Evolutionary conservation across 2,797 vertebrate genomes (phyloP).

Genomic region (Argyrosomus regius): DNA sequence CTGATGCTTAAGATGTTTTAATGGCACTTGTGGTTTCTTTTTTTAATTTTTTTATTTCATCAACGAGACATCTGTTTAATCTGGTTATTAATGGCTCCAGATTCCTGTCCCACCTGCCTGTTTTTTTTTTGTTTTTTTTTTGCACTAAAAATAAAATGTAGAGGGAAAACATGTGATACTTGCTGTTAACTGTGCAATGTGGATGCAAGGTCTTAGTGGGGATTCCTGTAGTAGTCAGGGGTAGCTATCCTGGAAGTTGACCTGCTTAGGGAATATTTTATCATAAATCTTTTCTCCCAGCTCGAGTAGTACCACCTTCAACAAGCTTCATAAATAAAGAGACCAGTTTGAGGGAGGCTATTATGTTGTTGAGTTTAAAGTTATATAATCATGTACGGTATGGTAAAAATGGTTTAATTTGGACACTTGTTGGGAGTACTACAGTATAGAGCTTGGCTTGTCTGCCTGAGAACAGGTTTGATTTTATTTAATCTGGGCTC

Average conservation of each 20-base stretch:
- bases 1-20: conserved; percentile 9
- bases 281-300: neutral
- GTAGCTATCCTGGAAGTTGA: neutral
- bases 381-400: neutral
- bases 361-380: neutral
- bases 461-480: neutral
- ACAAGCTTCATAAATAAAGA: neutral
- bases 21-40: neutral
- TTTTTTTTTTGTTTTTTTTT: neutral
- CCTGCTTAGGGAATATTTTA: neutral
- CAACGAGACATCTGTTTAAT: neutral
- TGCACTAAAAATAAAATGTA: neutral
- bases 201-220: neutral
- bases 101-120: neutral
- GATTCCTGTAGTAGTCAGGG: neutral
- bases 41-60: neutral
- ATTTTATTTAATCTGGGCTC: neutral
- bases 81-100: neutral
- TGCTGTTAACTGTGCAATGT: neutral
- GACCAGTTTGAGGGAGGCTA: too few species aligned
- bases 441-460: neutral
- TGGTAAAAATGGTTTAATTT: neutral
- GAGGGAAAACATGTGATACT: neutral
- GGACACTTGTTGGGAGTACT: neutral
- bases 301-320: neutral